phyloP scores from a whole-genome alignment of 2,888 invertebrate species.

The Noctua janthina region DNA sequence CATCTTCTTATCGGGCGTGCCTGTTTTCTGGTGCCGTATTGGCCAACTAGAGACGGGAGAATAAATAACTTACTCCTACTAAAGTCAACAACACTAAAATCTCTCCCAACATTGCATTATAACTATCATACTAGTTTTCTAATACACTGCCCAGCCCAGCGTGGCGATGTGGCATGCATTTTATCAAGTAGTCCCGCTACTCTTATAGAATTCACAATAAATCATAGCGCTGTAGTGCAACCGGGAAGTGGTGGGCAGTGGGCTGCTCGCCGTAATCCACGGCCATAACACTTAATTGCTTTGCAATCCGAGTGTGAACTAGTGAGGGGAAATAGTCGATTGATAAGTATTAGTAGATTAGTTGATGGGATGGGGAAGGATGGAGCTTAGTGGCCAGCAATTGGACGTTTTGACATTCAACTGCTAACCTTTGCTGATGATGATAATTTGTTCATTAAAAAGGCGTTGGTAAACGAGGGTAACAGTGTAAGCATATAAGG shows the following conservation, averaged over 20 bases:
- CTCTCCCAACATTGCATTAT: neutral
- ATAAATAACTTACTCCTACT: neutral
- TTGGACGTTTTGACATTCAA: neutral
- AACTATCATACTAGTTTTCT: slow-evolving; percentile 2
- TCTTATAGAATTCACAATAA: slow-evolving; percentile 60
- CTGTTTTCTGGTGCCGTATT: too few species aligned
- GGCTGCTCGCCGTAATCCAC: slow-evolving; percentile 44
- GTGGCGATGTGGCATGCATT: slow-evolving; percentile 31
- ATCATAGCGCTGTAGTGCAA: slow-evolving; percentile 53
- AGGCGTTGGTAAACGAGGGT: neutral
- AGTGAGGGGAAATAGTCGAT: slow-evolving; percentile 56
- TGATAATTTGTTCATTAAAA: neutral
- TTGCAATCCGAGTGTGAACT: slow-evolving; percentile 61
- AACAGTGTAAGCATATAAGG: neutral
- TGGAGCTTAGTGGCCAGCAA: neutral
- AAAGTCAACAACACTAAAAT: neutral
- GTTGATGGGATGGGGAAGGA: neutral
- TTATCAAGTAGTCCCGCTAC: slow-evolving; percentile 57
- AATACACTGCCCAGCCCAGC: slow-evolving; percentile 1
- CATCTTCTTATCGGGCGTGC: too few species aligned
- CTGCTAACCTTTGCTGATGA: neutral
- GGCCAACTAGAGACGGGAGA: neutral
- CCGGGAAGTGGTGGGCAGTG: slow-evolving; percentile 61
- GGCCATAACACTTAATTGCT: slow-evolving; percentile 67
- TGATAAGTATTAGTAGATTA: neutral